Conservation (phyloP, 2,113 vertebrate genomes). For the Apaloderma vittatum region DNA sequence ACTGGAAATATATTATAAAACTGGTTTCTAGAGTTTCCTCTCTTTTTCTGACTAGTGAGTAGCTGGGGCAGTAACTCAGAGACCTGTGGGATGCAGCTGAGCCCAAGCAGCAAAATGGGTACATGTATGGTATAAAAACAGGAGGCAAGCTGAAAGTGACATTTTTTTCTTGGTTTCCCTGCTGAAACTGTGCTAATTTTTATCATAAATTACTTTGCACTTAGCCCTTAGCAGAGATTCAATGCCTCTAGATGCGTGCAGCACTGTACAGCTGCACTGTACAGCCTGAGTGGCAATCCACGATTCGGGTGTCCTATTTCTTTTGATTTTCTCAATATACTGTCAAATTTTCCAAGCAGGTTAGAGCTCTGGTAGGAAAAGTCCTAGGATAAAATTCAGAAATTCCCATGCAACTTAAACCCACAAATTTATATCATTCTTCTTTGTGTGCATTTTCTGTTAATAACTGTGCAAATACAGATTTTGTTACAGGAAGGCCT, state of each 20-base stretch:
- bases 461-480: neutral
- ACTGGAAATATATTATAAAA: neutral
- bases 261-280: neutral
- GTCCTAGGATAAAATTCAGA: neutral
- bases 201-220: neutral
- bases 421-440: neutral
- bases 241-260: neutral
- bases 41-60: neutral
- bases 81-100: neutral
- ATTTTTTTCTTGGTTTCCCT: neutral
- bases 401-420: neutral
- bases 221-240: neutral
- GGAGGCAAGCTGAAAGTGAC: neutral
- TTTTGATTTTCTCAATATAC: neutral
- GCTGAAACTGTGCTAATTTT: neutral
- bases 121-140: too few species aligned
- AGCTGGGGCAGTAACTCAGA: neutral
- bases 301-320: neutral
- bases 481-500: neutral
- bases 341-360: neutral
- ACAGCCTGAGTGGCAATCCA: too few species aligned
- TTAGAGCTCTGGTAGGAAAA: neutral
- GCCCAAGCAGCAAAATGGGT: rapidly evolving
- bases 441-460: neutral
- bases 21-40: neutral